Evolutionary conservation across 53 echinoderm and acorn worm species (phyloP).

Genomic region (Hippasteria phrygiana): DNA sequence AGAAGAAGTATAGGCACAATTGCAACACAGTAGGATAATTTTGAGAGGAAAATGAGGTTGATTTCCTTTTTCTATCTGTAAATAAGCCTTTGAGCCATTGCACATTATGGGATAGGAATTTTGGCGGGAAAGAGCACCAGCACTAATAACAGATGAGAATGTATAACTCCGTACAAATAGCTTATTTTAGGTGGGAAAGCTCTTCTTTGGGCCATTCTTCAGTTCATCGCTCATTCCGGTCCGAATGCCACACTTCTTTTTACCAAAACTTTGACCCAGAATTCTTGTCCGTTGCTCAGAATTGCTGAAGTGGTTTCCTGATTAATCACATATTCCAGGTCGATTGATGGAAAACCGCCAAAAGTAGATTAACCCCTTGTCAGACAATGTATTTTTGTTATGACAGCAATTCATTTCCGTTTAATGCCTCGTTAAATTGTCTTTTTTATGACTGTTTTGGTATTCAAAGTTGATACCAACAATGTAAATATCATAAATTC

Average conservation of each 20-base stretch:
- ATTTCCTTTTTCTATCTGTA: no score
- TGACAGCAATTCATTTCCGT: background rate
- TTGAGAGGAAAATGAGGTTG: no score
- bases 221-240: background rate
- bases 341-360: background rate
- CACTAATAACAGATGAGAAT: no score
- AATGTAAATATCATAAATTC: background rate
- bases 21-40: no score
- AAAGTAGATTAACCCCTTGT: constrained; percentile 12
- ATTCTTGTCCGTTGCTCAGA: background rate
- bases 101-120: no score
- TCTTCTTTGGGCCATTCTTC: background rate
- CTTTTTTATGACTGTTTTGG: background rate
- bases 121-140: no score
- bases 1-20: no score
- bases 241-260: background rate
- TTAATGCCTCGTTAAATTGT: background rate
- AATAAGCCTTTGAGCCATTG: no score
- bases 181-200: no score
- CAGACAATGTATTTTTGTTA: constrained; percentile 8
- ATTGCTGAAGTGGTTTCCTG: background rate
- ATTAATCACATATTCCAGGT: constrained; percentile 11
- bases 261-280: background rate
- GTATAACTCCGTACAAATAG: no score
- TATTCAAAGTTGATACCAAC: background rate